phyloP scores from a whole-genome alignment of 2,888 invertebrate species.

The Drosophila conformis region DNA sequence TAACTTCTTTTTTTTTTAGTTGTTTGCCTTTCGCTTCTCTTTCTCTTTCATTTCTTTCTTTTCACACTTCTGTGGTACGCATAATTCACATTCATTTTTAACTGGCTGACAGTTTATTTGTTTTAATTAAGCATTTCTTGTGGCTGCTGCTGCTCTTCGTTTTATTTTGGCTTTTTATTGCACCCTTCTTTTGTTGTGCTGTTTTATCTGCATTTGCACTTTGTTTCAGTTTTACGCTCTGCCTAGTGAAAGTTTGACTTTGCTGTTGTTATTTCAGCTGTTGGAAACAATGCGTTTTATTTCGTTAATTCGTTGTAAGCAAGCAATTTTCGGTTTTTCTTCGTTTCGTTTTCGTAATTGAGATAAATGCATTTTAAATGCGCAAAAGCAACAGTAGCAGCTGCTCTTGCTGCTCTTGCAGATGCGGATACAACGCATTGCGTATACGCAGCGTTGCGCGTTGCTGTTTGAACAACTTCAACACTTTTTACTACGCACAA shows the following conservation, averaged over 20 bases:
- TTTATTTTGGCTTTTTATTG: conserved; percentile 37
- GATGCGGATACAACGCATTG: conserved; percentile 57
- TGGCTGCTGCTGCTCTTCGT: conserved; percentile 30
- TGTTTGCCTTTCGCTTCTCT: conserved; percentile 45
- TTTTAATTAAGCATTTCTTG: conserved; percentile 77
- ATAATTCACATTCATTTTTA: conserved; percentile 65
- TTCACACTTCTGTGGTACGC: conserved; percentile 65
- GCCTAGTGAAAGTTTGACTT: conserved; percentile 69
- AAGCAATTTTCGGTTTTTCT: conserved; percentile 56
- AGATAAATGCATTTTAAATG: conserved; percentile 80
- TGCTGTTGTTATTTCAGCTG: conserved; percentile 43
- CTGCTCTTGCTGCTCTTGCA: conserved; percentile 13
- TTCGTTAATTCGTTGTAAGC: conserved; percentile 65
- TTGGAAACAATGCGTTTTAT: conserved; percentile 70
- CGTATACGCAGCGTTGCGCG: conserved; percentile 54
- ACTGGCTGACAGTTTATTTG: conserved; percentile 68
- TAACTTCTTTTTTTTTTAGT: conserved; percentile 42
- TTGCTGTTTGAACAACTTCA: not conserved
- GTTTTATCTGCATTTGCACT: conserved; percentile 60
- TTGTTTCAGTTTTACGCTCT: conserved; percentile 65
- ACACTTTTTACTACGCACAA: conserved; percentile 49
- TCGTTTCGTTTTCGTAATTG: conserved; percentile 62
- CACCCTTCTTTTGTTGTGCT: conserved; percentile 42
- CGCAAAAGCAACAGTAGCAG: conserved; percentile 36
- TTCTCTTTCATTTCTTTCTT: conserved; percentile 27